These are phyloP conservation scores for Crocuta crocuta DNA, from an alignment of 2,113 vertebrate genomes.

Conservation along the genomic window DNA sequence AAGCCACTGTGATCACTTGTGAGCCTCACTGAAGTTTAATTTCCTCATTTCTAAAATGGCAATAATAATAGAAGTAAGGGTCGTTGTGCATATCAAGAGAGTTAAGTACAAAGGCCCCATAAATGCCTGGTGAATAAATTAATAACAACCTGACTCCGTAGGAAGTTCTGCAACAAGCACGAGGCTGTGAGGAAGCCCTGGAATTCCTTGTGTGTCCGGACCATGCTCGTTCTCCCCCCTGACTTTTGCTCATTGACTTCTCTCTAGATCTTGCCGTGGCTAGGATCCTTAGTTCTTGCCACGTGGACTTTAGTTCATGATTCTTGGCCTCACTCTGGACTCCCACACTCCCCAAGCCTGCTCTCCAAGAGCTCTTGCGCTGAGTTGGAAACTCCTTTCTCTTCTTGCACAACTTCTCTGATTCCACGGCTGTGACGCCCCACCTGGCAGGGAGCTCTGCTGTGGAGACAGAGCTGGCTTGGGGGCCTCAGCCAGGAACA, in stretches of 20 bases:
- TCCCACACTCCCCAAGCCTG: slow-evolving; percentile 23
- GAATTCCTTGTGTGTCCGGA: background rate
- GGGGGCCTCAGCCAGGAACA: slow-evolving; percentile 49
- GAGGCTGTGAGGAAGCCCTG: background rate
- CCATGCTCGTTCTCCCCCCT: background rate
- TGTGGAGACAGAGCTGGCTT: slow-evolving; percentile 31
- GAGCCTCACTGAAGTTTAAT: slow-evolving; percentile 41
- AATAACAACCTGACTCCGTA: background rate
- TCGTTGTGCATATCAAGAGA: background rate
- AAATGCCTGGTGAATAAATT: slow-evolving; percentile 14
- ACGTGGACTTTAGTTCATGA: slow-evolving; percentile 33
- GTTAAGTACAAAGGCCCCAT: background rate
- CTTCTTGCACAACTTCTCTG: slow-evolving; percentile 77
- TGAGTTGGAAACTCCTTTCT: slow-evolving; percentile 73
- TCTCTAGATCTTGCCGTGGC: background rate
- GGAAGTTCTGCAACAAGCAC: background rate
- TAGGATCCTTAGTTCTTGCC: slow-evolving; percentile 48
- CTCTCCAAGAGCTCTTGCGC: slow-evolving; percentile 56
- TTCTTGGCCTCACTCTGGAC: slow-evolving; percentile 28
- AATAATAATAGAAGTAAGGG: background rate
- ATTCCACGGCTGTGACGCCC: slow-evolving; percentile 74
- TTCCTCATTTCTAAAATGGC: slow-evolving; percentile 37
- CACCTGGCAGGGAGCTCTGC: slow-evolving; percentile 70
- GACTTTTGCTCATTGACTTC: background rate
- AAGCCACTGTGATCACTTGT: background rate